A percentile compares a stretch with the other conserved stretches of the same genome.
Evolutionary conservation across 37 sponge, comb jelly and placozoan genomes (phyloP).

Genomic region (Sycon ciliatum): DNA sequence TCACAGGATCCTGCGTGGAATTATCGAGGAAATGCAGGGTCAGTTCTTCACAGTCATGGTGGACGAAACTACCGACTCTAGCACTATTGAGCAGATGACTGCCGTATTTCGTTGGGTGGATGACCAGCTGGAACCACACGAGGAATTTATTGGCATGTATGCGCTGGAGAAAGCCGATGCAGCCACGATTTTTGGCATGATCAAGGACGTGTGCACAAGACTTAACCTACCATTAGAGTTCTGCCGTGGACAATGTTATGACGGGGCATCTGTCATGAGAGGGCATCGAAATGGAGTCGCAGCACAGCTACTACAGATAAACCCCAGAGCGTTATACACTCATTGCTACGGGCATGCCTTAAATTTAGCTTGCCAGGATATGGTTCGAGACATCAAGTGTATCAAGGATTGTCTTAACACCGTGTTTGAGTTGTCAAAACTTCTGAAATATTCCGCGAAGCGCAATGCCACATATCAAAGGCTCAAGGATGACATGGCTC

Average conservation of each 20-base stretch:
- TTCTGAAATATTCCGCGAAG: constrained; percentile 35
- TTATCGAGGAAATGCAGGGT: background rate
- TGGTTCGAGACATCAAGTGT: constrained; percentile 11
- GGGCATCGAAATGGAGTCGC: constrained; percentile 29
- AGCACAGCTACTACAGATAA: background rate
- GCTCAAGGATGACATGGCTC: constrained; percentile 33
- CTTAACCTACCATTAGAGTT: constrained; percentile 18
- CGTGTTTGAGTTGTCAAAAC: constrained; percentile 26
- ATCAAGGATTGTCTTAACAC: constrained; percentile 33
- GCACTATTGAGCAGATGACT: constrained; percentile 43
- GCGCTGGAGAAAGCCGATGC: constrained; percentile 42
- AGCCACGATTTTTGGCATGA: constrained; percentile 13
- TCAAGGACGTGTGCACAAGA: constrained; percentile 33
- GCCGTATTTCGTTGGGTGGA: constrained; percentile 42
- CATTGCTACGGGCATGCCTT: constrained; percentile 39
- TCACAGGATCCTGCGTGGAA: background rate
- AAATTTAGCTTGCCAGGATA: constrained; percentile 36
- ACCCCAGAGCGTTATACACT: constrained; percentile 29
- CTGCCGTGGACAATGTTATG: constrained; percentile 57
- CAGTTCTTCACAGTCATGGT: constrained; percentile 34
- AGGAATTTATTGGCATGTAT: constrained; percentile 63
- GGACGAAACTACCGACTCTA: constrained; percentile 48
- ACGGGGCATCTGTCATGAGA: constrained; percentile 40
- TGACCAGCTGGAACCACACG: constrained; percentile 40
- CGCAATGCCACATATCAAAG: constrained; percentile 23